Base-by-base conservation (phyloP, 2,797 vertebrate species). In the Gallinago stenura region DNA sequence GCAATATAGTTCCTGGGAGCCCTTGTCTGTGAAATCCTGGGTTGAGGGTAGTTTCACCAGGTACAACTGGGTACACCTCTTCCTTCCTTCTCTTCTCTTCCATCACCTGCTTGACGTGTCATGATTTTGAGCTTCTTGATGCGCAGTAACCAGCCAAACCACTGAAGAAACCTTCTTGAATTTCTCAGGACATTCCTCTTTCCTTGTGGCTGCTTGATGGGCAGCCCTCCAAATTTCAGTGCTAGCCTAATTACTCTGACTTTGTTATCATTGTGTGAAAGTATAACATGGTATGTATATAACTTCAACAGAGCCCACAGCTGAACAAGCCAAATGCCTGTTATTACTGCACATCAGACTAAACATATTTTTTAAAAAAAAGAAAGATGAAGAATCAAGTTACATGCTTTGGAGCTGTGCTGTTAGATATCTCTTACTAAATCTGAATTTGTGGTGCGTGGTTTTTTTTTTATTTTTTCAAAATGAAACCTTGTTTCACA, bases 281-380 rank as follows among this genome's bases (percentile, higher is more conserved):
- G 90, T 76, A 90, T 97, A 97, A 90, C 88, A 91, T 0, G 70
- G 39, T 85, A 90, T 91, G 90, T 78, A 68, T 76, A n/a, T 72
- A 97, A 95, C 77, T 96, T 95, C 91, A 92, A 81, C 37, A 87
- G 64, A 94, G 51, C 72, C 60, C 85, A 60, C 97, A 97, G 97
- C 89, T 66, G 91, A 97, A 94, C 83, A 96, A 97, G 91, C 87
- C 85, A 89, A 86, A 60, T 78, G 83, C 79, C 87, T 97, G 81
- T 97, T 97, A 97, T 97, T 95, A 94, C 93, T 91, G 92, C 75
- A 88, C 93, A 97, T 94, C 93, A 97, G 95, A 97, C 94, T 97
- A 95, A 98, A 97, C 91, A 75, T 21, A 30, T 95, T 61, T 68
- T 62, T 68, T 25, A 3, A 33, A 90, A 92, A 92, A 37, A 91